A percentile compares a stretch with the other conserved stretches of the same genome.
Evolutionary conservation across 2,797 vertebrate genomes (phyloP).

Genomic region (Anguilla marmorata): DNA sequence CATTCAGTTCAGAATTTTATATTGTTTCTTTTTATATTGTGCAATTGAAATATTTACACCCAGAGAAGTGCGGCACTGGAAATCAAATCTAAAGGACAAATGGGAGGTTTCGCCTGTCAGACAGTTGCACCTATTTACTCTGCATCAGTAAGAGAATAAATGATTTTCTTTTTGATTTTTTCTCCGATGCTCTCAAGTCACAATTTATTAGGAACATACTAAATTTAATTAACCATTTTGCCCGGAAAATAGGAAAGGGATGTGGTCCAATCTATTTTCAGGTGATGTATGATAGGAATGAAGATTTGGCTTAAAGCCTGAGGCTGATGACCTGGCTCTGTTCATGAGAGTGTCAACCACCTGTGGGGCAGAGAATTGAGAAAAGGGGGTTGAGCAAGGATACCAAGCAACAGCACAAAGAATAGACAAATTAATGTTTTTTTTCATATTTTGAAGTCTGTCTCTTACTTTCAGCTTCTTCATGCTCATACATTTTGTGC

Average conservation of each 20-base stretch:
- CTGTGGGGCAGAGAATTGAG: neutral
- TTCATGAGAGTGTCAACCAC: neutral
- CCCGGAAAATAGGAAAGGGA: neutral
- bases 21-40: neutral
- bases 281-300: slow-evolving; percentile 5
- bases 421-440: slow-evolving; percentile 1
- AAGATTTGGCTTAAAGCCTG: slow-evolving; percentile 1
- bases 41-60: neutral
- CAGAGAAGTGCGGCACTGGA: neutral
- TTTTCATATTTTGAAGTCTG: neutral
- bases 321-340: slow-evolving; percentile 5
- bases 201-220: neutral
- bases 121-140: neutral
- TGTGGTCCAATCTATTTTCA: slow-evolving; percentile 9
- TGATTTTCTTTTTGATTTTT: neutral
- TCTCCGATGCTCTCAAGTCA: slow-evolving; percentile 6
- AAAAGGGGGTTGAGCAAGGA: neutral
- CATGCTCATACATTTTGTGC: neutral
- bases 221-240: slow-evolving; percentile 5
- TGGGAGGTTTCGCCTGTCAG: neutral
- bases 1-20: neutral
- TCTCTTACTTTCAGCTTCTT: neutral
- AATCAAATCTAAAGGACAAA: neutral
- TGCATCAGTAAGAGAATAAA: neutral
- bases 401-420: neutral